Conservation (phyloP, 2,113 vertebrate genomes). For the Bos javanicus region DNA sequence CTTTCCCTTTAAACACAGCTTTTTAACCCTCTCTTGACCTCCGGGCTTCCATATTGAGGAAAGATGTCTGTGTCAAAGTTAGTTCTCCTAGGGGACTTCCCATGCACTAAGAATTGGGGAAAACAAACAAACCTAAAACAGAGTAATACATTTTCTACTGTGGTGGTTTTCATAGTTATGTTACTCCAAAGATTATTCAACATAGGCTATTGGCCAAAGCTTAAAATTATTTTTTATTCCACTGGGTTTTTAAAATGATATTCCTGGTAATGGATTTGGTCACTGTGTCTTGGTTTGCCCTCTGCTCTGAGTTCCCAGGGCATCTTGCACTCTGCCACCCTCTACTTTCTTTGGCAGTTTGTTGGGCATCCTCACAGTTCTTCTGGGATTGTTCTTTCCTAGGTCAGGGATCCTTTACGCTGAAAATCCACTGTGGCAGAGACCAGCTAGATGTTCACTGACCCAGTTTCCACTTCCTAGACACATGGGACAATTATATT, state of each 20-base stretch:
- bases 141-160: not conserved
- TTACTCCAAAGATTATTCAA: not conserved
- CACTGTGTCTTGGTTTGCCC: not conserved
- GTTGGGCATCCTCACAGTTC: not conserved
- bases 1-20: not conserved
- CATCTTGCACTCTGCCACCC: not conserved
- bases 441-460: not conserved
- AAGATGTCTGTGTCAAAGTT: not conserved
- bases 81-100: not conserved
- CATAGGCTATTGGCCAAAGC: not conserved
- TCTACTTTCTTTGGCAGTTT: not conserved
- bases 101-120: not conserved
- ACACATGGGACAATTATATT: not conserved
- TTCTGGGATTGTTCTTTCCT: not conserved
- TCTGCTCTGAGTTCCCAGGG: not conserved
- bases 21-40: not conserved
- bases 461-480: not conserved
- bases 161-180: not conserved
- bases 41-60: not conserved
- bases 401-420: not conserved
- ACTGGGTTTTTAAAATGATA: not conserved
- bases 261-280: not conserved
- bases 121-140: not conserved
- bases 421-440: not conserved
- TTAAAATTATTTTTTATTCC: not conserved